Conservation (phyloP, 2,797 vertebrate species). For the Gymnodraco acuticeps region DNA sequence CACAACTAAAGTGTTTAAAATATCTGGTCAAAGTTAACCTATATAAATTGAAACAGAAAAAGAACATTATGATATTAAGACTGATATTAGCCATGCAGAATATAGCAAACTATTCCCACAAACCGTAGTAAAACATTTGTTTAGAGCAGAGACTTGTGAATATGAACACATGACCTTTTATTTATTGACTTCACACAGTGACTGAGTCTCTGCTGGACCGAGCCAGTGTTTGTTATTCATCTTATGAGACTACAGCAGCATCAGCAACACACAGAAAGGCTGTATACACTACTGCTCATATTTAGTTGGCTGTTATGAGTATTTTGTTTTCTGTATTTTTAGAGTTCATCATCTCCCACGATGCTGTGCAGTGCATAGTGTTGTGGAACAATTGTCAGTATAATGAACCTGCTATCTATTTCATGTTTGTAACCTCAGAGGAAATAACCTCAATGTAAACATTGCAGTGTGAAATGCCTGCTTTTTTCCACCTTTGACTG, state of each 20-base stretch:
- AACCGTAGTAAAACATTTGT: background rate
- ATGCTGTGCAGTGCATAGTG: constrained; percentile 90
- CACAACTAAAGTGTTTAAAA: background rate
- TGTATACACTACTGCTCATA: background rate
- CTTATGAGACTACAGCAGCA: constrained; percentile 2
- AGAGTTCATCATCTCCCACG: constrained; percentile 47
- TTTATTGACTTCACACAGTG: constrained; percentile 65
- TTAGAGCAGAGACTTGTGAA: constrained; percentile 23
- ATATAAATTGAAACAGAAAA: background rate
- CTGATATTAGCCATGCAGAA: background rate
- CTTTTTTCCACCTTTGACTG: constrained; percentile 17
- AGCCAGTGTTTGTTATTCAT: constrained; percentile 28
- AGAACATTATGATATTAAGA: background rate
- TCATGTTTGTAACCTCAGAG: constrained; percentile 44
- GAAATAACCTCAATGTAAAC: constrained; percentile 34
- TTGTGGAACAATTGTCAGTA: constrained; percentile 67
- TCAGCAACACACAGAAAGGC: background rate
- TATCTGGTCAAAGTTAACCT: background rate
- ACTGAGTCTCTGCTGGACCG: constrained; percentile 34
- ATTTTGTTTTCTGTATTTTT: constrained; percentile 49
- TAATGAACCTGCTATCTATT: constrained; percentile 36
- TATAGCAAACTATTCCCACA: background rate
- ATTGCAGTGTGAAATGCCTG: constrained; percentile 11
- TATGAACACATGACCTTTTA: constrained; percentile 43
- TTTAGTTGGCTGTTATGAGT: constrained; percentile 29